Evolutionary conservation across 1,140 invertebrate species (phyloP), one percentile per base, ranked within the genome.

Genomic region (Antheraea pernyi): DNA sequence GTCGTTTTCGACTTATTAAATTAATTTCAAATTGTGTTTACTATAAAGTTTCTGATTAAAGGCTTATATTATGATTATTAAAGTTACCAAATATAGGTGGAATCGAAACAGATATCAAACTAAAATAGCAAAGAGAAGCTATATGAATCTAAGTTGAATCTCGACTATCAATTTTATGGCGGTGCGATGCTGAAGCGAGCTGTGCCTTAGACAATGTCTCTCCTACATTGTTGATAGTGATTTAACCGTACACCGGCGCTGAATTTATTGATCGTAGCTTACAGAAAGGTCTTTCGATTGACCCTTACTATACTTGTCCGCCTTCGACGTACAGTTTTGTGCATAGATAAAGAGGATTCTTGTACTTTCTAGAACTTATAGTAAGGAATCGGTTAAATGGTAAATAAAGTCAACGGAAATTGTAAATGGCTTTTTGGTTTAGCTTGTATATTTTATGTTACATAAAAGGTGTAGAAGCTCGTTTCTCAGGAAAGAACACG

Each of bases 161-260:
- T 53, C 46, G 11, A 53, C 37, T 63, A 63, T 63, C 36, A 63
- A 63, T 63, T 63, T 63, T 37, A 63, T n/a, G 11, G 61, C 36
- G 11, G 7, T 22, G 0, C 59, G 59, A 63, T 11, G 30, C 16
- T 63, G 22, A 19, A 63, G 37, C 61, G 61, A n/a, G 0, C 30
- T 36, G 30, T 37, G 19, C 9, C 46, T 61, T 63, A 37, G 11
- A 37, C 61, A 13, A n/a, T 37, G 37, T 63, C 8, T 30, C 59
- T 19, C 18, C 19, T 22, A 61, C 61, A 63, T 63, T 63, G 30
- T 63, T 37, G 61, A 63, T 63, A n/a, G 61, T 63, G 61, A 63
- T 63, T 63, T 63, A 63, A 63, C 13, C 8, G 22, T 30, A 30
- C 30, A 36, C 61, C 7, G 22, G 13, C 10, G 19, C 22, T n/a